phyloP scores from a whole-genome alignment of 2,113 vertebrate genomes.

The Lonchura striata region DNA sequence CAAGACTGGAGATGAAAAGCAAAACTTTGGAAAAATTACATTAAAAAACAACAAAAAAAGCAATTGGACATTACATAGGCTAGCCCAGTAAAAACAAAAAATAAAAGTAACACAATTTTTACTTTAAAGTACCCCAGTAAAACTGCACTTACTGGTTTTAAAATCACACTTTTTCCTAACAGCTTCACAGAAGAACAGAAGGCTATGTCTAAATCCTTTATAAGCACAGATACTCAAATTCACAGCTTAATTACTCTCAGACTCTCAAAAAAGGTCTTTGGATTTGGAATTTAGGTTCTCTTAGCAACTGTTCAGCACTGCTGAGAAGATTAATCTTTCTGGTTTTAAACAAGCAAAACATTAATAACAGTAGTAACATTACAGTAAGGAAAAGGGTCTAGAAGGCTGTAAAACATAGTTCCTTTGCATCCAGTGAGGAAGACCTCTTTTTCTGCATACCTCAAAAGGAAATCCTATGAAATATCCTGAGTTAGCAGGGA shows the following conservation, averaged over 20 bases:
- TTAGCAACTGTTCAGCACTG: neutral
- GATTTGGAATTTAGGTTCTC: neutral
- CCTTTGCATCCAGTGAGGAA: neutral
- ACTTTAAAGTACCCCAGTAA: neutral
- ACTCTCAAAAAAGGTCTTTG: neutral
- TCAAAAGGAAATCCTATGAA: neutral
- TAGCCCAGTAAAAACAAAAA: neutral
- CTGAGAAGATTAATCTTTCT: neutral
- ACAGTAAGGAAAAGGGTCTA: neutral
- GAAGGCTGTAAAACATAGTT: neutral
- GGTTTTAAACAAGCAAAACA: neutral
- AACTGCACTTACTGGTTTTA: neutral
- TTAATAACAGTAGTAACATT: rapidly evolving
- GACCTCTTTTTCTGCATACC: neutral
- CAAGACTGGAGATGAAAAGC: neutral
- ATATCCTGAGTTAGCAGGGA: neutral
- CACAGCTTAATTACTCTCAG: neutral
- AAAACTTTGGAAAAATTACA: neutral
- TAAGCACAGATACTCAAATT: neutral
- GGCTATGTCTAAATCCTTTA: neutral
- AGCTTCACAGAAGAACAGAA: neutral
- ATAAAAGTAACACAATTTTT: neutral
- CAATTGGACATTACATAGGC: neutral
- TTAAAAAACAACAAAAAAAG: neutral
- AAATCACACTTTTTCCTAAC: neutral